Evolutionary conservation across 23 tunicate genomes (phyloP).

Genomic region (Clavelina lepadiformis): DNA sequence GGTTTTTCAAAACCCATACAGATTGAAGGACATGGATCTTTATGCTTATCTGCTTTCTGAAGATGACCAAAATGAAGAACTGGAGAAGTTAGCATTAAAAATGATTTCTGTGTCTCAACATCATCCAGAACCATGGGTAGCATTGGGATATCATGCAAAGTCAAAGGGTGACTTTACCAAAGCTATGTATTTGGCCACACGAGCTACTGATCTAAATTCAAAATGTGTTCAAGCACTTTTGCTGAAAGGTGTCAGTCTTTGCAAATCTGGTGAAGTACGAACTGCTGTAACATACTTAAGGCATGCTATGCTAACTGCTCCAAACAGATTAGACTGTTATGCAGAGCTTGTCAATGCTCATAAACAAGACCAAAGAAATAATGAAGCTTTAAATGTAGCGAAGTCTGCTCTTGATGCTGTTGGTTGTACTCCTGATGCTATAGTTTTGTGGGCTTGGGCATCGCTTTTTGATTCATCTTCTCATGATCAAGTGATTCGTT

Average conservation of each 20-base stretch:
- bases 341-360: conserved; percentile 47
- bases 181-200: conserved; percentile 55
- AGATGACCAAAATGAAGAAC: conserved; percentile 55
- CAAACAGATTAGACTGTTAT: conserved; percentile 63
- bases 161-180: conserved; percentile 42
- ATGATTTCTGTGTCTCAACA: conserved; percentile 50
- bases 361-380: conserved; percentile 27
- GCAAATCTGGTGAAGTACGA: conserved; percentile 44
- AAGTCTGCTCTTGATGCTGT: conserved; percentile 51
- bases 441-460: conserved; percentile 53
- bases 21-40: conserved; percentile 69
- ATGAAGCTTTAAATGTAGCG: conserved; percentile 71
- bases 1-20: conserved; percentile 33
- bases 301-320: conserved; percentile 60
- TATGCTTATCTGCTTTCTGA: conserved; percentile 70
- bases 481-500: conserved; percentile 40
- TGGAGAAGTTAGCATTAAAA: conserved; percentile 44
- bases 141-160: conserved; percentile 66
- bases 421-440: conserved; percentile 50
- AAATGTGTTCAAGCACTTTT: conserved; percentile 53
- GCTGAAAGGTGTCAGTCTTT: conserved; percentile 52
- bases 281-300: conserved; percentile 59
- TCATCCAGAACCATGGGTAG: conserved; percentile 87
- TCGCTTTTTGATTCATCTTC: conserved; percentile 14
- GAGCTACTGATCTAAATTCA: conserved; percentile 55